A percentile compares a stretch with the other conserved stretches of the same genome.
phyloP scores from a whole-genome alignment of 2,113 vertebrate species.

The Campylomormyrus tamandua region DNA sequence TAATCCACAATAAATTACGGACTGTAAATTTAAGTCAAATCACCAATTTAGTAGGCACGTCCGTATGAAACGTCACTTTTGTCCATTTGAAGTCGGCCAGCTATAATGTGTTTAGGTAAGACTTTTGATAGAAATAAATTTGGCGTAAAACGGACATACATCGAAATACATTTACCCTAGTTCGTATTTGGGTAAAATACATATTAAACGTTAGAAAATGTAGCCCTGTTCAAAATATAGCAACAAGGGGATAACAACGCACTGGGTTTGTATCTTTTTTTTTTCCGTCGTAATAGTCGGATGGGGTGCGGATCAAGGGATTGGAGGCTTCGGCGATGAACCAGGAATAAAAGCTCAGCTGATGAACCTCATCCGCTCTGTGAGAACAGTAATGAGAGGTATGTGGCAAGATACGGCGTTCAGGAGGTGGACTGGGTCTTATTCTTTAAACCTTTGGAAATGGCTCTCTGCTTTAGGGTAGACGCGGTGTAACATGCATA shows the following conservation, averaged over 20 bases:
- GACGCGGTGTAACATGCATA: neutral
- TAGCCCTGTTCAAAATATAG: neutral
- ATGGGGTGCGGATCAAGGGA: conserved; percentile 86
- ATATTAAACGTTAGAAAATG: neutral
- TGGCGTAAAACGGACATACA: neutral
- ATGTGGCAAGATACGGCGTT: conserved; percentile 19
- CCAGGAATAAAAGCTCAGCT: conserved; percentile 91
- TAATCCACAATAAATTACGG: neutral
- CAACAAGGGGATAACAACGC: neutral
- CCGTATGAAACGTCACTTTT: neutral
- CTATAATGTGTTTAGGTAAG: neutral
- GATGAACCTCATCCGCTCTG: conserved; percentile 83
- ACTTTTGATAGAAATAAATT: neutral
- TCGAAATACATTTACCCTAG: neutral
- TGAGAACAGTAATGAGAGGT: conserved; percentile 94
- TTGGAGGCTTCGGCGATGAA: conserved; percentile 92
- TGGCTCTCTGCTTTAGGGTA: neutral
- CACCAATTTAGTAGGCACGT: neutral
- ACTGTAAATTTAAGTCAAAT: neutral
- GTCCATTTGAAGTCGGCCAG: neutral
- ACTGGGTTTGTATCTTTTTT: neutral
- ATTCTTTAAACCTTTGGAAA: neutral
- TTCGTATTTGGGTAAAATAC: neutral
- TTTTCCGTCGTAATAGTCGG: conserved; percentile 65
- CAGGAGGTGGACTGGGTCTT: neutral